phyloP scores from a whole-genome alignment of 2,888 invertebrate genomes.

The Pocota personata region DNA sequence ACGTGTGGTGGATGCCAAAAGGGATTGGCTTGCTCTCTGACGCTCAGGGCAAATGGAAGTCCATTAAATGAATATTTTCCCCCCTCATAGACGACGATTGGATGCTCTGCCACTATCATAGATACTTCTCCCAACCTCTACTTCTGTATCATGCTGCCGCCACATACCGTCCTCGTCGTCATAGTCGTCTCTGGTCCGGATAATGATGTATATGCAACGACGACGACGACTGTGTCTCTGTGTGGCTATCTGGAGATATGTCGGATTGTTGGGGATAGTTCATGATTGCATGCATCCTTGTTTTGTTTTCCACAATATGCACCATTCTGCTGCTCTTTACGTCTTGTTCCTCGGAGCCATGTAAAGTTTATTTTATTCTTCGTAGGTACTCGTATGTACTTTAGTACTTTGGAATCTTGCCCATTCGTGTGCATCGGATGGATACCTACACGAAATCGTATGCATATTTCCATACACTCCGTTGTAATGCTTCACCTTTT shows the following conservation, averaged over 20 bases:
- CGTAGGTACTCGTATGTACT: neutral
- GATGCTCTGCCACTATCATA: conserved; percentile 33
- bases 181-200: conserved; percentile 47
- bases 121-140: conserved; percentile 34
- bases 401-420: conserved; percentile 55
- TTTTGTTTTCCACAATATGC: conserved; percentile 61
- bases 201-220: conserved; percentile 69
- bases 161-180: conserved; percentile 12
- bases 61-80: conserved; percentile 73
- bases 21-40: conserved; percentile 72
- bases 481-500: conserved; percentile 69
- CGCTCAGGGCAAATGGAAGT: conserved; percentile 73
- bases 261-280: conserved; percentile 68
- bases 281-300: conserved; percentile 73
- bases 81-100: conserved; percentile 32
- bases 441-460: conserved; percentile 64
- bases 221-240: conserved; percentile 38
- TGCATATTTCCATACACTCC: conserved; percentile 72
- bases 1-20: conserved; percentile 70
- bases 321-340: conserved; percentile 23
- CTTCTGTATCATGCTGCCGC: conserved; percentile 64
- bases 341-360: conserved; percentile 34
- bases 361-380: conserved; percentile 44
- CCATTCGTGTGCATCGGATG: conserved; percentile 67
- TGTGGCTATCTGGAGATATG: conserved; percentile 66